These are phyloP conservation scores for Gerris lacustris DNA, from an alignment of 2,888 invertebrate genomes.

Conservation along the genomic window DNA sequence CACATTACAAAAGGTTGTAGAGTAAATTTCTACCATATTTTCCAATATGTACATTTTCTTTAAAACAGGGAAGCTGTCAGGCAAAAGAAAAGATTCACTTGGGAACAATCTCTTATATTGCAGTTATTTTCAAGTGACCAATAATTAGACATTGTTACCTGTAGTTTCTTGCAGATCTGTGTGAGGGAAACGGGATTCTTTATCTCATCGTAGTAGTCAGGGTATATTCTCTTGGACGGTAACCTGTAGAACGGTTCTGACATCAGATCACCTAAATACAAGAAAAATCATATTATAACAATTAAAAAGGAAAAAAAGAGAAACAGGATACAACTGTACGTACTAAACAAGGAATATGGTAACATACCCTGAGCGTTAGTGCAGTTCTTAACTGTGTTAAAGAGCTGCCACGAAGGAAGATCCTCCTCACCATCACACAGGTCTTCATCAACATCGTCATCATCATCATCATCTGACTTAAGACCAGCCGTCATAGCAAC, in stretches of 20 bases:
- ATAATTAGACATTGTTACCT: constrained; percentile 36
- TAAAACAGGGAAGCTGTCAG: too few species aligned
- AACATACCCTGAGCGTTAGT: constrained; percentile 39
- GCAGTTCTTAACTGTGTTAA: constrained; percentile 63
- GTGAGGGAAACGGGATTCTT: constrained; percentile 87
- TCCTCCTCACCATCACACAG: constrained; percentile 47
- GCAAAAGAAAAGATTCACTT: too few species aligned
- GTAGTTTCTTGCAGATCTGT: constrained; percentile 77
- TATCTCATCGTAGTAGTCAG: constrained; percentile 95
- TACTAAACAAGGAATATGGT: too few species aligned
- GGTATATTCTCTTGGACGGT: constrained; percentile 80
- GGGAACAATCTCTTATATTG: too few species aligned
- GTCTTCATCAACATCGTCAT: constrained; percentile 50
- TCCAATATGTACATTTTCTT: too few species aligned
- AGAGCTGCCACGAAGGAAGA: constrained; percentile 81
- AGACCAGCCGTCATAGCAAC: constrained; percentile 50
- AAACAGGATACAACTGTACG: too few species aligned
- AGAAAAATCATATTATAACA: neutral
- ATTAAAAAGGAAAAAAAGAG: too few species aligned
- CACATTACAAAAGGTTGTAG: too few species aligned
- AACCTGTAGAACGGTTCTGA: constrained; percentile 88
- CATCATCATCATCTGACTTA: constrained; percentile 49
- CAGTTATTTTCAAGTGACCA: too few species aligned
- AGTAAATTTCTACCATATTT: too few species aligned
- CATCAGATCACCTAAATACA: constrained; percentile 55